A percentile compares a stretch with the other conserved stretches of the same genome.
Evolutionary conservation across 2,888 invertebrate species (phyloP).

Genomic region (Aleiodes alternator): DNA sequence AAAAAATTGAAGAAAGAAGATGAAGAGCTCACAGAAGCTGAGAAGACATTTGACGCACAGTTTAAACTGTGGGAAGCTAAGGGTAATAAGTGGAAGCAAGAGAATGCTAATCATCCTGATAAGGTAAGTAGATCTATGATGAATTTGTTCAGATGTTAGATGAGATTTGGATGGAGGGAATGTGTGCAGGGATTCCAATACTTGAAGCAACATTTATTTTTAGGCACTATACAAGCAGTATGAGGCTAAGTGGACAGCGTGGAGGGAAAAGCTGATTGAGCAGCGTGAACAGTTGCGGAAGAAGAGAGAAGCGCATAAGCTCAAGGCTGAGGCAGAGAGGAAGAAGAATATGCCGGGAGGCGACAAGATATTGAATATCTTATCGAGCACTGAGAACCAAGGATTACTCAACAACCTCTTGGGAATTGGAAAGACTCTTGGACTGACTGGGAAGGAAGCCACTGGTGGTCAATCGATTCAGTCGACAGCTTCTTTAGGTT

Average conservation of each 20-base stretch:
- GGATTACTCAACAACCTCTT: conserved; percentile 72
- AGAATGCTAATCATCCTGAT: conserved; percentile 94
- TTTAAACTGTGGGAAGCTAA: conserved; percentile 95
- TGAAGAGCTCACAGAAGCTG: conserved; percentile 80
- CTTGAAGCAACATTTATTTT: conserved; percentile 54
- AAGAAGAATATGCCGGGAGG: conserved; percentile 70
- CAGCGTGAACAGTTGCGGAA: conserved; percentile 88
- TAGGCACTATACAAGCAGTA: conserved; percentile 86
- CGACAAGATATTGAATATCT: conserved; percentile 71
- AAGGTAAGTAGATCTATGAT: conserved; percentile 77
- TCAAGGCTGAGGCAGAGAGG: conserved; percentile 68
- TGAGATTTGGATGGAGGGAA: background rate
- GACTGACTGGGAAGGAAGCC: conserved; percentile 68
- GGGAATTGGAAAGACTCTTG: conserved; percentile 73
- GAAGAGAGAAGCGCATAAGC: conserved; percentile 77
- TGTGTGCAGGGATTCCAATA: background rate
- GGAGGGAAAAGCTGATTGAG: conserved; percentile 86
- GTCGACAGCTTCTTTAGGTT: conserved; percentile 6
- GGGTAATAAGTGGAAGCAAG: conserved; percentile 93
- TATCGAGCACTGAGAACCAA: conserved; percentile 72
- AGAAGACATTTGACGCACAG: conserved; percentile 91
- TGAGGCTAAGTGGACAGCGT: conserved; percentile 92
- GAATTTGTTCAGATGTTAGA: background rate
- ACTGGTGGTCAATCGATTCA: conserved; percentile 45
- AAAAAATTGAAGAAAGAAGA: conserved; percentile 70